Evolutionary conservation across 2,797 vertebrate species (phyloP).

Genomic region (Chloroceryle inda): DNA sequence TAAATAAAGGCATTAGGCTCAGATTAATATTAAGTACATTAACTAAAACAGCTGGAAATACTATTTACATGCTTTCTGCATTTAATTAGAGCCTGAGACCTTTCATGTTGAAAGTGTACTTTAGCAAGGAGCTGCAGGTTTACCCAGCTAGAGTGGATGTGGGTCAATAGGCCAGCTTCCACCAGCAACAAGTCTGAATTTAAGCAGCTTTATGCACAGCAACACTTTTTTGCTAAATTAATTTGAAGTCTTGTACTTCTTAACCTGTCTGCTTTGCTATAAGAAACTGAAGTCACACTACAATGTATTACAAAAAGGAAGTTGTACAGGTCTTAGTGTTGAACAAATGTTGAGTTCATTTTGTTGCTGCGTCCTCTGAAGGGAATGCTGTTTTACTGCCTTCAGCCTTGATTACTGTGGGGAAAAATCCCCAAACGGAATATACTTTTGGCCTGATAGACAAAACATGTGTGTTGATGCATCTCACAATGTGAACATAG

Average conservation of each 20-base stretch:
- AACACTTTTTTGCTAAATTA: background rate
- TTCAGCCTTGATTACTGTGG: conserved; percentile 54
- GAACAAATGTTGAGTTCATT: background rate
- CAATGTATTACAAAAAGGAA: background rate
- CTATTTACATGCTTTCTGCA: background rate
- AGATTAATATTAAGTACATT: background rate
- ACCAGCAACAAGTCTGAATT: background rate
- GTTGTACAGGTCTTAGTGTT: background rate
- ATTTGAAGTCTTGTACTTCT: background rate
- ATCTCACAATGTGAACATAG: background rate
- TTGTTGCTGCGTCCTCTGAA: conserved; percentile 43
- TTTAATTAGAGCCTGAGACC: background rate
- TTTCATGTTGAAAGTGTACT: background rate
- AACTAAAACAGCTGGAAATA: conserved; percentile 12
- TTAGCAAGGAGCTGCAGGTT: background rate
- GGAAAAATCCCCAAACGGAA: conserved; percentile 55
- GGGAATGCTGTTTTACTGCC: conserved; percentile 80
- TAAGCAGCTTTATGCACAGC: background rate
- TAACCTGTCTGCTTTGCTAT: background rate
- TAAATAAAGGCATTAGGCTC: background rate
- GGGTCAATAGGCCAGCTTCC: background rate
- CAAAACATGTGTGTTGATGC: conserved; percentile 50
- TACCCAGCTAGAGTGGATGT: background rate
- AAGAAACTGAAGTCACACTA: background rate
- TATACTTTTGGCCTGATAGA: conserved; percentile 43